phyloP scores from a whole-genome alignment of 2,888 invertebrate species.

The Scrobipalpa atriplicella region DNA sequence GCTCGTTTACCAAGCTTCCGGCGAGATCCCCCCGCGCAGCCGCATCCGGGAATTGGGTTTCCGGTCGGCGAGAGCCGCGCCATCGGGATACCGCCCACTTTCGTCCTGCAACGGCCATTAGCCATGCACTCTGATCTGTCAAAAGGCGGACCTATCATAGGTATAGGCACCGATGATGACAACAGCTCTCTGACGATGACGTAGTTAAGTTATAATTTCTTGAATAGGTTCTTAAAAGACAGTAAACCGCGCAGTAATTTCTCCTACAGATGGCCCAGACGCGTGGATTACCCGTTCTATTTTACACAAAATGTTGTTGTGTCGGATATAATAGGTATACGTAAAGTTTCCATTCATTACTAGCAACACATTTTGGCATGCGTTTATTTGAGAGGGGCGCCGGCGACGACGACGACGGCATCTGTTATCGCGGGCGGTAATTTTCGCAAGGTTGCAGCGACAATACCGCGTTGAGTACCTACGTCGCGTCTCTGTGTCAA shows the following conservation, averaged over 20 bases:
- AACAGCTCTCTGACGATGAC: not conserved
- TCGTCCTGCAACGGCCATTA: conserved; percentile 59
- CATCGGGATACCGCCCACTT: conserved; percentile 76
- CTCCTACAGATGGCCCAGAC: too few species aligned
- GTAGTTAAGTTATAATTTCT: not conserved
- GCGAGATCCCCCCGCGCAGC: conserved; percentile 79
- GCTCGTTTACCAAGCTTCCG: conserved; percentile 82
- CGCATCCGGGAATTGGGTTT: conserved; percentile 83
- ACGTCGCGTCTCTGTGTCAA: conserved; percentile 79
- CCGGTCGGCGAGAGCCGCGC: conserved; percentile 78
- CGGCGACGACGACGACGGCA: conserved; percentile 52
- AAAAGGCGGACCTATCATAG: not conserved
- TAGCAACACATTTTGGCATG: conserved; percentile 45
- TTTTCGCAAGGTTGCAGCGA: conserved; percentile 79
- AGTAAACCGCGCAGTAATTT: too few species aligned
- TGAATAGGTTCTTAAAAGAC: too few species aligned
- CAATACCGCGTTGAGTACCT: conserved; percentile 76
- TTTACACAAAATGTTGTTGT: not conserved
- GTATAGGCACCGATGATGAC: not conserved
- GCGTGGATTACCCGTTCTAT: not conserved
- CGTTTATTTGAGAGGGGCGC: conserved; percentile 50
- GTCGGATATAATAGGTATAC: conserved; percentile 33
- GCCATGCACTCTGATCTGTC: conserved; percentile 40
- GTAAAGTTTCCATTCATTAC: conserved; percentile 50
- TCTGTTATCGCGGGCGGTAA: conserved; percentile 67